These are phyloP conservation scores for Trididemnum nubilum DNA, from an alignment of 23 tunicate genomes.

Conservation along the genomic window DNA sequence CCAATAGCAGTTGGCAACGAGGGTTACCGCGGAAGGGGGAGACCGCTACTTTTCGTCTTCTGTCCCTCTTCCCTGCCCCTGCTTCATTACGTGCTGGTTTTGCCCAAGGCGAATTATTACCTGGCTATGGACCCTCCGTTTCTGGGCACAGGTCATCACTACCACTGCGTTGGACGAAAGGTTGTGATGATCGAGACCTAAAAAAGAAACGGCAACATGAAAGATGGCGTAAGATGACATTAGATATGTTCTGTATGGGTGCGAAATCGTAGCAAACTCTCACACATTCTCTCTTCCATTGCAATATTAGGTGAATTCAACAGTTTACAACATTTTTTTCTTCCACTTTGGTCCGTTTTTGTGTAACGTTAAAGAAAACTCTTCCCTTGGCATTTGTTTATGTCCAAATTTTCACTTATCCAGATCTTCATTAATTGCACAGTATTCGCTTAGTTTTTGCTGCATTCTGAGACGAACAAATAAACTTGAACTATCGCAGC, in stretches of 20 bases:
- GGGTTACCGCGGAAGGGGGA: neutral
- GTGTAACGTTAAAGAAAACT: too few species aligned
- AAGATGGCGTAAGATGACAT: constrained; percentile 52
- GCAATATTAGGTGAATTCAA: too few species aligned
- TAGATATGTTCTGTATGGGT: constrained; percentile 75
- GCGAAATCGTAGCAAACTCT: constrained; percentile 30
- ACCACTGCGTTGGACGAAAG: constrained; percentile 47
- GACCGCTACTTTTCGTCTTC: constrained; percentile 17
- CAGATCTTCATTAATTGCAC: too few species aligned
- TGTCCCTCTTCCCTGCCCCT: constrained; percentile 55
- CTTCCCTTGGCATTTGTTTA: too few species aligned
- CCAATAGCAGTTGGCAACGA: constrained; percentile 17
- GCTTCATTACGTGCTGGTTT: constrained; percentile 50
- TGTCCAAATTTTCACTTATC: too few species aligned
- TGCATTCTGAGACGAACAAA: too few species aligned
- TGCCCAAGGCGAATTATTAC: constrained; percentile 48
- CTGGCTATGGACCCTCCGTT: constrained; percentile 36
- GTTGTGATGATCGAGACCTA: constrained; percentile 36
- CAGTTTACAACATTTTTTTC: too few species aligned
- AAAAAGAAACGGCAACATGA: constrained; percentile 60
- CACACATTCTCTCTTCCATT: too few species aligned
- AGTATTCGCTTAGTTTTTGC: too few species aligned
- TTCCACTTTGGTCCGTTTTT: too few species aligned
- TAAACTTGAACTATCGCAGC: too few species aligned
- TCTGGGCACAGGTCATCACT: constrained; percentile 31